phyloP scores from a whole-genome alignment of 2,113 vertebrate genomes.

The Taurulus bubalis region DNA sequence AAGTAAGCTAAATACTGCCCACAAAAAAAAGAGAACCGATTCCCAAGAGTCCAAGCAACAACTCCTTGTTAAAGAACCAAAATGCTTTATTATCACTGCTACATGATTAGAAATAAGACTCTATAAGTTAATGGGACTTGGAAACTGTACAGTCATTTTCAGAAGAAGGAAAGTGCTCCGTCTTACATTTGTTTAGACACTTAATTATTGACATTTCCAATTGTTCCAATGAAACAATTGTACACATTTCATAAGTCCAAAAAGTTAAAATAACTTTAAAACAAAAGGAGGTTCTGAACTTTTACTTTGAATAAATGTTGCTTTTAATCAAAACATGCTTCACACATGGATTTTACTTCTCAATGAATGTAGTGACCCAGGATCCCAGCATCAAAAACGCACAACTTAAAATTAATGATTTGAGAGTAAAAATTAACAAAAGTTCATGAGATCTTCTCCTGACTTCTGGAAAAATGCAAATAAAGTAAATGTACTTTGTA shows the following conservation, averaged over 20 bases:
- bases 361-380: not conserved
- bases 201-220: not conserved
- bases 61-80: not conserved
- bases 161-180: not conserved
- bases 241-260: not conserved
- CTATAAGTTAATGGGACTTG: not conserved
- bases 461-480: not conserved
- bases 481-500: not conserved
- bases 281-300: not conserved
- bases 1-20: constrained; percentile 17
- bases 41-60: not conserved
- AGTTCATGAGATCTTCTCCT: not conserved
- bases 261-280: not conserved
- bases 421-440: not conserved
- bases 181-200: not conserved
- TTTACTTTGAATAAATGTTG: not conserved
- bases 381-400: not conserved
- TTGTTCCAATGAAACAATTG: no score
- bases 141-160: not conserved
- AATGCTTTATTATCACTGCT: not conserved
- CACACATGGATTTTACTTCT: not conserved
- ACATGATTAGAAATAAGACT: not conserved
- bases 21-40: constrained; percentile 6
- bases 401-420: not conserved
- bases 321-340: not conserved